Evolutionary conservation across 2,888 invertebrate genomes (phyloP), one percentile per base, ranked within the genome.

Genomic region (Laothoe populi): DNA sequence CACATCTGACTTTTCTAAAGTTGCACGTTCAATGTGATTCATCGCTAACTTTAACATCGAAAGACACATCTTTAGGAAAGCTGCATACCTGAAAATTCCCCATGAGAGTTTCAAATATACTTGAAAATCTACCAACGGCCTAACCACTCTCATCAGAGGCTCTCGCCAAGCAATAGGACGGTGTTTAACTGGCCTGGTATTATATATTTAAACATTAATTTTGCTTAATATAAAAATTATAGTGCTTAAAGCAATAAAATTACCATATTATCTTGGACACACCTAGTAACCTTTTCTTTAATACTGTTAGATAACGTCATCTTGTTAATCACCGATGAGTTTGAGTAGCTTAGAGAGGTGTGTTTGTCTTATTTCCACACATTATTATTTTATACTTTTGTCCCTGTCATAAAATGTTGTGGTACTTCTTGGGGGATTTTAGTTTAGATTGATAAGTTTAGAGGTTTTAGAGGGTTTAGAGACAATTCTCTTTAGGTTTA

Each of bases 211-310:
- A 53, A 19, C 10, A 53, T 40, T 49, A 38, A 49, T 60, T 53
- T 60, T 42, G 40, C 26, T 40, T 19, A 11, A 26, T 16, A 49
- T 44, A 58, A 58, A 24, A 60, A 60, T 11, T 13, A 49, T 49
- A 53, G 48, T 60, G 57, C 35, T 35, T 60, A 48, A 38, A 48
- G 42, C n/a, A 23, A 49, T 63, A 44, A 61, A 65, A 70, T 71
- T 68, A 67, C 61, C 67, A 70, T 71, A 65, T 46, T 42, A 49
- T 59, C 38, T 64, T 63, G 62, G 63, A 59, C 60, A 63, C 8
- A 62, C 64, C 64, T 66, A 68, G 63, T 69, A 67, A 72, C 70
- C 68, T 72, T 68, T 68, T 66, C 61, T 63, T 61, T 65, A 64
- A 59, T 59, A 72, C 70, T 65, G 68, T 70, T 69, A 69, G 40